Percentiles rank a stretch among this genome's conserved stretches.
Evolutionary conservation across 1,140 invertebrate genomes (phyloP).

Genomic region (Heliconius nattereri): DNA sequence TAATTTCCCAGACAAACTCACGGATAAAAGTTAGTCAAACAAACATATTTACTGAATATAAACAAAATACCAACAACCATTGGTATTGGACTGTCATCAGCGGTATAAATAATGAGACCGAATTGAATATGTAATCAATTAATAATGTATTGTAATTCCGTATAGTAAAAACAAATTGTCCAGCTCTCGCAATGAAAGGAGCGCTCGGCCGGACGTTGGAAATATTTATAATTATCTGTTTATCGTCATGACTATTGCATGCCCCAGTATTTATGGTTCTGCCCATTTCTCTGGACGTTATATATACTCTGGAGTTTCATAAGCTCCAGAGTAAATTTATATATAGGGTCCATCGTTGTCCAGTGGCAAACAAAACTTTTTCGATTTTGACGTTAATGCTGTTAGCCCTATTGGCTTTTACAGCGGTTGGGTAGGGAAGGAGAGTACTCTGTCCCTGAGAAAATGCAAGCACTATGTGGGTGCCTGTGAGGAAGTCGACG

Average conservation of each 20-base stretch:
- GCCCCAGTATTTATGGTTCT: not conserved
- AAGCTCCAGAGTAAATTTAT: no score
- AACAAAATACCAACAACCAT: not conserved
- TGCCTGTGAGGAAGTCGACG: no score
- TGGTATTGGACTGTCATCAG: not conserved
- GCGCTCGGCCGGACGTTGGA: not conserved
- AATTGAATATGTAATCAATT: constrained; percentile 28
- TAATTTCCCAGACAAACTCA: not conserved
- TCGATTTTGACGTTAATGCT: no score
- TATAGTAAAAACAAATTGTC: constrained; percentile 10
- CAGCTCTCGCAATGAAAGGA: not conserved
- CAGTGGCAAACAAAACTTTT: no score
- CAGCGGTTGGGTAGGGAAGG: no score
- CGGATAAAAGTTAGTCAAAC: not conserved
- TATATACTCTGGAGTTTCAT: not conserved
- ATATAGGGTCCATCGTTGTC: no score
- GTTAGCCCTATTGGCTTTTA: no score
- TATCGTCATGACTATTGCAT: not conserved
- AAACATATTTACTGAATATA: constrained; percentile 1
- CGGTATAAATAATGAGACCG: constrained; percentile 23
- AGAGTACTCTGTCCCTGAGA: no score
- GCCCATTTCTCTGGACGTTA: not conserved
- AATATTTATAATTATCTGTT: constrained; percentile 15
- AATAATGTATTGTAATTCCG: constrained; percentile 18
- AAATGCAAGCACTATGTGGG: no score